phyloP scores from a whole-genome alignment of 2,888 invertebrate species.

The Drosophila basisetae region DNA sequence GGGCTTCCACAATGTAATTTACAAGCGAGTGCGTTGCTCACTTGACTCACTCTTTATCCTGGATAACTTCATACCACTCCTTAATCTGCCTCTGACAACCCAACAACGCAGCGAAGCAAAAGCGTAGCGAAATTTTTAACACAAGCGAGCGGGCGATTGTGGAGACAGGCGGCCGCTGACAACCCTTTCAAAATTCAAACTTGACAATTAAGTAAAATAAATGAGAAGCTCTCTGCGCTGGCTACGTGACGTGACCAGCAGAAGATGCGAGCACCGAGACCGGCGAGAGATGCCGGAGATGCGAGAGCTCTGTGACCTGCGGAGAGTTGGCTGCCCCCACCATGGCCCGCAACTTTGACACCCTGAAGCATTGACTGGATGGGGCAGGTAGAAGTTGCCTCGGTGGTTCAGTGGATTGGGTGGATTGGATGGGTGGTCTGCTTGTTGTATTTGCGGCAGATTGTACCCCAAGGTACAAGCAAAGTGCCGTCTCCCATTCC shows the following conservation, averaged over 20 bases:
- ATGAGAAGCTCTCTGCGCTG: constrained; percentile 71
- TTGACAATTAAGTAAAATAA: constrained; percentile 83
- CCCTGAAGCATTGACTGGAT: constrained; percentile 43
- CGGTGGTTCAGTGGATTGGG: constrained; percentile 1
- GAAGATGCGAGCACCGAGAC: constrained; percentile 58
- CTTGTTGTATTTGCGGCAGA: constrained; percentile 70
- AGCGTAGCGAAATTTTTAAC: constrained; percentile 59
- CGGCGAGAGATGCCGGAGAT: constrained; percentile 25
- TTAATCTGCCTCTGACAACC: constrained; percentile 49
- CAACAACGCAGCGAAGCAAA: constrained; percentile 53
- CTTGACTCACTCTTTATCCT: constrained; percentile 27
- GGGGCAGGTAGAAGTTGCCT: constrained; percentile 1
- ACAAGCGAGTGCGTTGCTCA: constrained; percentile 31
- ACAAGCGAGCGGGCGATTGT: constrained; percentile 5
- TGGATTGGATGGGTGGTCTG: constrained; percentile 16
- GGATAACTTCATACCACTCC: constrained; percentile 28
- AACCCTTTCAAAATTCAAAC: constrained; percentile 78
- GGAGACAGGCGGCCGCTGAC: constrained; percentile 52
- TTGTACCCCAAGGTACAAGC: constrained; percentile 77
- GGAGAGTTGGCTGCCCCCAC: constrained; percentile 41
- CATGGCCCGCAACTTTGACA: constrained; percentile 71
- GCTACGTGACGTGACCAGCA: constrained; percentile 68
- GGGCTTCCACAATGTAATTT: constrained; percentile 23
- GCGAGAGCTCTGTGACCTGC: constrained; percentile 44
- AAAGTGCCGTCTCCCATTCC: constrained; percentile 35